Evolutionary conservation across 2,888 invertebrate species (phyloP).

Genomic region (Clostera curtula): DNA sequence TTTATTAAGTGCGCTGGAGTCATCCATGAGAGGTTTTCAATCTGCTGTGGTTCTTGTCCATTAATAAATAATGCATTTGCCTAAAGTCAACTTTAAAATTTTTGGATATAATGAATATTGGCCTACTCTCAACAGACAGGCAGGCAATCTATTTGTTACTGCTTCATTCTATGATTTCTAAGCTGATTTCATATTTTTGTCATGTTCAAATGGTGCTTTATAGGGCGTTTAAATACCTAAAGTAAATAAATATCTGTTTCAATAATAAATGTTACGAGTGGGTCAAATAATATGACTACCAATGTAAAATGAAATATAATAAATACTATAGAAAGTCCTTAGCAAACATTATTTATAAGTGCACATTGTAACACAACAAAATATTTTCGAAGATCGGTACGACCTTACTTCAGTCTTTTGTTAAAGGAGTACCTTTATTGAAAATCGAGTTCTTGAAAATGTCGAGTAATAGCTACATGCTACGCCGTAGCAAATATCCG

Average conservation of each 20-base stretch:
- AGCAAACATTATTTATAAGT: too few species aligned
- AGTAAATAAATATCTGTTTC: too few species aligned
- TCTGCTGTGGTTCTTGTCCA: conserved; percentile 11
- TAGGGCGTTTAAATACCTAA: too few species aligned
- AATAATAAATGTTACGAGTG: too few species aligned
- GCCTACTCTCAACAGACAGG: too few species aligned
- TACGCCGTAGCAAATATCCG: conserved; percentile 21
- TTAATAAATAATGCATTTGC: conserved; percentile 27
- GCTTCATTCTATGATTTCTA: too few species aligned
- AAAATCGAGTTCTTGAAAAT: conserved; percentile 23
- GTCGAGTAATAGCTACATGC: conserved; percentile 20
- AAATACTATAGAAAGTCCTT: neutral
- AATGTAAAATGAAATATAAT: neutral
- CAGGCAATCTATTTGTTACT: too few species aligned
- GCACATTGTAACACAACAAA: too few species aligned
- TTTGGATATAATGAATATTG: conserved; percentile 6
- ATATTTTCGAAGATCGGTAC: conserved; percentile 16
- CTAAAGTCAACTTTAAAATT: conserved; percentile 13
- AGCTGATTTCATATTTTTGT: too few species aligned
- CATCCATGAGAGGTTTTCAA: conserved; percentile 14
- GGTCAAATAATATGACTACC: too few species aligned
- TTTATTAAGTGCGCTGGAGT: conserved; percentile 13
- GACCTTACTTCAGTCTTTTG: conserved; percentile 13
- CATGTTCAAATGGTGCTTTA: too few species aligned
- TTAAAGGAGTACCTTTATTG: conserved; percentile 20